A percentile compares a stretch with the other conserved stretches of the same genome.
phyloP scores from a whole-genome alignment of 2,888 invertebrate species.

The Drosophila prostipennis region DNA sequence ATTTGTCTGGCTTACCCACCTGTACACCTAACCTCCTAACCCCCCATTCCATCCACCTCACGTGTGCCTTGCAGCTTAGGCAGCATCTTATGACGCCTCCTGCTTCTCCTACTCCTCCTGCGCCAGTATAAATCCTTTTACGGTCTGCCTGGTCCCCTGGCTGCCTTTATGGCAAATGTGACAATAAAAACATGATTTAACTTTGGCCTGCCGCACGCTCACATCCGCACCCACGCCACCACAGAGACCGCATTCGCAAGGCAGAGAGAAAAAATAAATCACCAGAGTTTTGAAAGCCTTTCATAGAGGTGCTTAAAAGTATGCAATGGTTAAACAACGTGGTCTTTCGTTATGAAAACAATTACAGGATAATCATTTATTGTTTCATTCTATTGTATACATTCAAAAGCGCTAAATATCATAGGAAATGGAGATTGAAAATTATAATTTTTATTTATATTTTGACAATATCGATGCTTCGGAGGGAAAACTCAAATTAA shows the following conservation, averaged over 20 bases:
- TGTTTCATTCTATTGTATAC: too few species aligned
- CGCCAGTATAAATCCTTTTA: constrained; percentile 35
- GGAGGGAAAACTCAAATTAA: too few species aligned
- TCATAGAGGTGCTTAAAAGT: too few species aligned
- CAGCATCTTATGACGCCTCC: constrained; percentile 61
- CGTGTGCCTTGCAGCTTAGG: constrained; percentile 50
- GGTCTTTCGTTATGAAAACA: too few species aligned
- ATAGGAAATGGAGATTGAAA: too few species aligned
- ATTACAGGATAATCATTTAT: too few species aligned
- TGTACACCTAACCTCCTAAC: not conserved
- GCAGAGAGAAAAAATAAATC: not conserved
- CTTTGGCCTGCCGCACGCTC: constrained; percentile 60
- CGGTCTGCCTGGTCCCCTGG: constrained; percentile 46
- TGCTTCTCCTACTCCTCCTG: not conserved
- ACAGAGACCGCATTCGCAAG: constrained; percentile 5
- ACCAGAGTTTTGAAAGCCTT: too few species aligned
- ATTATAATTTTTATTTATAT: too few species aligned
- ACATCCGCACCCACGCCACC: constrained; percentile 26
- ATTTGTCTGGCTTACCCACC: constrained; percentile 70
- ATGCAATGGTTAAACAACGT: too few species aligned
- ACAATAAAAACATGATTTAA: constrained; percentile 78
- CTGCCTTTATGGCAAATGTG: constrained; percentile 74
- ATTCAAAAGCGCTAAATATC: too few species aligned
- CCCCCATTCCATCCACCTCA: not conserved
- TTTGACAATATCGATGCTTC: too few species aligned